Conservation (phyloP, 2,113 vertebrate species). For the Mormyrus lacerda region DNA sequence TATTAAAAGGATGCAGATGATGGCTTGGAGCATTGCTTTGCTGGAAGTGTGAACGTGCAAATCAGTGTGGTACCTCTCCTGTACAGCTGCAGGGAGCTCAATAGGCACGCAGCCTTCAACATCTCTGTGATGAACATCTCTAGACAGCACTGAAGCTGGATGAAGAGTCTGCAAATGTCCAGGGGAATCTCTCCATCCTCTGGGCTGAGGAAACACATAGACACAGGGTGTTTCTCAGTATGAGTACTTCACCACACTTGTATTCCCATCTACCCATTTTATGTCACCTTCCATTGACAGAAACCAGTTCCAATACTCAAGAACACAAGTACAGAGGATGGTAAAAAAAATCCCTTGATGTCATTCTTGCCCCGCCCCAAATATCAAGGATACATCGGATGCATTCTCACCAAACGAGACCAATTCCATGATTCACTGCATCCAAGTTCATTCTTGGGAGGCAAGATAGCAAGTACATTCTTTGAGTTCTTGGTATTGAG, state of each 20-base stretch:
- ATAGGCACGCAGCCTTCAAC: conserved; percentile 91
- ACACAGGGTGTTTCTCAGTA: not conserved
- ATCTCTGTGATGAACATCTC: conserved; percentile 99
- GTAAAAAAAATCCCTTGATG: not conserved
- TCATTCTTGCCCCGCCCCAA: not conserved
- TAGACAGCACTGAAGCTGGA: conserved; percentile 95
- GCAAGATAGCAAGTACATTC: not conserved
- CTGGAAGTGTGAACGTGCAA: not conserved
- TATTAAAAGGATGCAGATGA: not conserved
- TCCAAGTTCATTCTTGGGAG: not conserved
- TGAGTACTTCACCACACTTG: not conserved
- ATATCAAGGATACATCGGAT: not conserved
- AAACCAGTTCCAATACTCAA: not conserved
- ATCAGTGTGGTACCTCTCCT: conserved; percentile 75
- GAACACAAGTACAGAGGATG: not conserved
- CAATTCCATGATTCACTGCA: not conserved
- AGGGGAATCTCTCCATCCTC: conserved; percentile 96
- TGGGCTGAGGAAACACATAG: conserved; percentile 60
- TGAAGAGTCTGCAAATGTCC: conserved; percentile 93
- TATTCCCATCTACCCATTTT: not conserved
- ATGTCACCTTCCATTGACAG: not conserved
- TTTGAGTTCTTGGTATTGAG: not conserved
- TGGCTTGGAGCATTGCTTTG: not conserved
- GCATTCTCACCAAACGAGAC: not conserved
- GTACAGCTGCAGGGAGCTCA: conserved; percentile 91